Evolutionary conservation across 2,113 vertebrate genomes (phyloP).

Genomic region (Neoarius graeffei): DNA sequence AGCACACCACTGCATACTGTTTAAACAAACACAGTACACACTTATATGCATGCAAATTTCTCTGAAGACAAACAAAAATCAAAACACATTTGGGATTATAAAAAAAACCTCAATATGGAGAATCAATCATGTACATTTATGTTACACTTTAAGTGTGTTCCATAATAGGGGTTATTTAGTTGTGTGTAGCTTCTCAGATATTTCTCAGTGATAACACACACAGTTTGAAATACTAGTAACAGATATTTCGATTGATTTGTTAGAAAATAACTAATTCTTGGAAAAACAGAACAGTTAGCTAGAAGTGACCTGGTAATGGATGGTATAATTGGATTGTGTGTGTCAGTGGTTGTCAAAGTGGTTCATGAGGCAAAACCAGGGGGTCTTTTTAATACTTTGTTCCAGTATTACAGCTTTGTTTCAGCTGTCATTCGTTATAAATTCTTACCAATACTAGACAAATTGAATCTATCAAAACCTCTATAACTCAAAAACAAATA

Average conservation of each 20-base stretch:
- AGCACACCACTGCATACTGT: constrained; percentile 20
- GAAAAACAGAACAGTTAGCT: neutral
- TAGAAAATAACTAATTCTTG: neutral
- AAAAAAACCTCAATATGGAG: neutral
- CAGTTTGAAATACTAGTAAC: neutral
- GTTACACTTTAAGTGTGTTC: neutral
- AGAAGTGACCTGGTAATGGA: neutral
- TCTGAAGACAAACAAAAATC: neutral
- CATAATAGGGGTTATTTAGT: neutral
- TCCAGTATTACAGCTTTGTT: neutral
- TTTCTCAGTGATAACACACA: neutral
- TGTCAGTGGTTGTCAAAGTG: neutral
- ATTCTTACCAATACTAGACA: neutral
- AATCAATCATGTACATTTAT: neutral
- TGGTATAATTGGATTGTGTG: neutral
- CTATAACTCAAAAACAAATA: neutral
- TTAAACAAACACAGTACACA: constrained; percentile 39
- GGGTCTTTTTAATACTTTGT: neutral
- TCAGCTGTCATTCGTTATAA: neutral
- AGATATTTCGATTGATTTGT: neutral
- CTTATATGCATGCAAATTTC: constrained; percentile 11
- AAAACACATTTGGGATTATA: neutral
- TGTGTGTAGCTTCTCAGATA: neutral
- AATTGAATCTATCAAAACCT: neutral
- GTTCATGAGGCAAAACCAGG: neutral